A percentile compares a stretch with the other conserved stretches of the same genome.
Conservation (phyloP, 2,113 vertebrate species). For the Bubo bubo region DNA sequence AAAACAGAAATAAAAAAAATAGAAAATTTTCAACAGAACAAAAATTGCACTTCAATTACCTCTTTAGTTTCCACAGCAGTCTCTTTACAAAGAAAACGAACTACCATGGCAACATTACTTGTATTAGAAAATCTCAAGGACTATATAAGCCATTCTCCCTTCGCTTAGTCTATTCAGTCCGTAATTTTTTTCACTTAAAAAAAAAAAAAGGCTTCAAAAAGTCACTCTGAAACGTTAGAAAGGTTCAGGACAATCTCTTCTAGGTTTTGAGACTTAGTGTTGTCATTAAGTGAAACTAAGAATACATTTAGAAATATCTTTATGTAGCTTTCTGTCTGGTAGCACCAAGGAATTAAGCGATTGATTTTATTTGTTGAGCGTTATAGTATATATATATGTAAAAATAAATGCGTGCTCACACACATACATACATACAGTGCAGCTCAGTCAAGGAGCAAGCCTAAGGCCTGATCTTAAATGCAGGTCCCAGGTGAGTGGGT, state of each 20-base stretch:
- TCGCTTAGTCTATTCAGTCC: background rate
- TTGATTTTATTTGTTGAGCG: background rate
- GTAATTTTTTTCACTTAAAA: background rate
- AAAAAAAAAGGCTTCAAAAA: background rate
- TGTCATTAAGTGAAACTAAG: background rate
- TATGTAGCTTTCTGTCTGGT: background rate
- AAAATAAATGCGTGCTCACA: background rate
- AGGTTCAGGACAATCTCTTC: background rate
- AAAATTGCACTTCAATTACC: conserved; percentile 14
- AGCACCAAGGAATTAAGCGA: background rate
- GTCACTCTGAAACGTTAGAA: background rate
- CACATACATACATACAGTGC: accelerated
- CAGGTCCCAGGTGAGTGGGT: background rate
- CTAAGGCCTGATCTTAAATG: background rate
- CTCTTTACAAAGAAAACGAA: background rate
- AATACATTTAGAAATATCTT: background rate
- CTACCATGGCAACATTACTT: conserved; percentile 17
- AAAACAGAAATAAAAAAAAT: background rate
- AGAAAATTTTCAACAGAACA: background rate
- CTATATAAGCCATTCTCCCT: background rate
- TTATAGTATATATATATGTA: background rate
- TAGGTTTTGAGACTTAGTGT: background rate
- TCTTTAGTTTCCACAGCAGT: background rate
- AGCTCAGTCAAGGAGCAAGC: background rate
- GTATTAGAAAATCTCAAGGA: background rate